Conservation (phyloP, 2,113 vertebrate genomes). For the Macaca mulatta region DNA sequence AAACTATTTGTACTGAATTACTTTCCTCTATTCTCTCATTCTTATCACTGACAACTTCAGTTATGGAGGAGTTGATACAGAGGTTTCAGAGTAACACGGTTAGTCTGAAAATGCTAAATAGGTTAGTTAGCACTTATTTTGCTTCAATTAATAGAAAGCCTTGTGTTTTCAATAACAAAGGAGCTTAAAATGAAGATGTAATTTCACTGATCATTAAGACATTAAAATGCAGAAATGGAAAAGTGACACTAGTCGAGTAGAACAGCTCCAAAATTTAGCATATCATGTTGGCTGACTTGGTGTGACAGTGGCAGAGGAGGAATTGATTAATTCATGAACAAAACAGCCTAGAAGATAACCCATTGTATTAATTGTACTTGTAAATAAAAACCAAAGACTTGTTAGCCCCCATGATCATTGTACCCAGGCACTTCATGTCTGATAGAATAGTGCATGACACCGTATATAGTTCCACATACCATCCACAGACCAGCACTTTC, state of each 20-base stretch:
- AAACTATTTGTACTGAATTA: background rate
- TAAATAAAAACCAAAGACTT: conserved; percentile 33
- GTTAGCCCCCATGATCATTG: background rate
- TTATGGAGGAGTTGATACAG: background rate
- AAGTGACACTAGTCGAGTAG: background rate
- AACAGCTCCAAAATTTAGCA: background rate
- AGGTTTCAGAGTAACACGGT: background rate
- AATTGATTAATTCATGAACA: conserved; percentile 54
- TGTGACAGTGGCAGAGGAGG: background rate
- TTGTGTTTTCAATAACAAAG: background rate
- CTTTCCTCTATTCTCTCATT: background rate
- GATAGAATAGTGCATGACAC: background rate
- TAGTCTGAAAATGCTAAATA: background rate
- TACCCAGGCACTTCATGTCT: background rate
- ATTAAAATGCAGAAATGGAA: conserved; percentile 19
- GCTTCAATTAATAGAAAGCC: background rate
- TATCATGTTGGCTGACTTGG: background rate
- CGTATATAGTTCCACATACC: background rate
- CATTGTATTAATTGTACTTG: conserved; percentile 29
- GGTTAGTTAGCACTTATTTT: background rate
- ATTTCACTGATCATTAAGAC: background rate
- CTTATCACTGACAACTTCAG: background rate
- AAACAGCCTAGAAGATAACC: background rate
- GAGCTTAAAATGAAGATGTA: background rate
- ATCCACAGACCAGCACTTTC: background rate